Evolutionary conservation across 2,888 invertebrate genomes (phyloP), one percentile per base, ranked within the genome.

Genomic region (Mongoloraphidia duomilia): DNA sequence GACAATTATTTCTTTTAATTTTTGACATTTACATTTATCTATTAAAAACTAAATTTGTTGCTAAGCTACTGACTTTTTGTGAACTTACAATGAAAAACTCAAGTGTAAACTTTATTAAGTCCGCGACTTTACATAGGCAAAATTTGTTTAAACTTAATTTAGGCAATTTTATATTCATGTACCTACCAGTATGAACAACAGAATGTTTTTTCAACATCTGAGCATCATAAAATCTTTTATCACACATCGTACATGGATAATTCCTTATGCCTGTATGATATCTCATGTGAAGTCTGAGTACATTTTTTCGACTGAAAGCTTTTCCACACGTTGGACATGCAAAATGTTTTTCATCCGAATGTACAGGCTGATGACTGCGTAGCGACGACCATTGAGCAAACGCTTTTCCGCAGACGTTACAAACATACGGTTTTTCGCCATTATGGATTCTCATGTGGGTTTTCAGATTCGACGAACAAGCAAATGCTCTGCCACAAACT

Each of bases 241-340:
- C 12, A 10, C 39, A 39, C 39, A 39, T 14, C 8, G 39, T 13
- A 39, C 39, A 39, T 14, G 12, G 12, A 39, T 39, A 14, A 14
- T 39, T 39, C 10, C 14, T 39, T 10, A 39, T 14, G 39, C 39
- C 39, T 39, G 39, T 39, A 11, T 39, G 39, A 13, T 13, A 39
- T 10, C 12, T 12, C 39, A 39, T 39, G 39, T 39, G 39, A 13
- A 13, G 39, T 10, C 39, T 39, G 39, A 39, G 39, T 14, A 14
- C 39, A 10, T 39, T 13, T 12, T 52, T 48, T 12, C 58, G 50
- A 36, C 55, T 55, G 45, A 59, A 60, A 8, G 54, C 56, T n/a
- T 55, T 39, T 12, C 39, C 39, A 39, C 39, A 39, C 10, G 39
- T 39, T 39, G 39, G 39, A 39, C 39, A 39, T 9, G 14, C 9